Base-by-base conservation (phyloP, 1,140 invertebrate species). In the Ips typographus region DNA sequence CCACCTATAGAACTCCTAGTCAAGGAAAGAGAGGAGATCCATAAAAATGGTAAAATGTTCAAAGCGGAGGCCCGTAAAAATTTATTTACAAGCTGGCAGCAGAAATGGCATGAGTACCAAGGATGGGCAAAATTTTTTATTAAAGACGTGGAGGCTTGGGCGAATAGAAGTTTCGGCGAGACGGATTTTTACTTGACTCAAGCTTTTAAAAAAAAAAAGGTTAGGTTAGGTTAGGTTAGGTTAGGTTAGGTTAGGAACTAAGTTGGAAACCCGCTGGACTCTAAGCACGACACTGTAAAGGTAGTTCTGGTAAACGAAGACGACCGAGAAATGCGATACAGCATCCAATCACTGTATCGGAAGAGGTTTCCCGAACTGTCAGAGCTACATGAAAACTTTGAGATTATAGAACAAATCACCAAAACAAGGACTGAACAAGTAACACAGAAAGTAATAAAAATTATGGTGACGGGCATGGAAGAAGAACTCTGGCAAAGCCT, bases 291-390 rank as follows among this genome's bases (percentile, higher is more conserved):
- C 22, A 8, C 36, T 6, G 36, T 37, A 4, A 53, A 53, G 51
- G 51, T 53, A 8, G 62, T 70, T 3, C 5, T 70, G 22, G n/a
- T 44, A 3, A 51, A 64, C 57, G 42, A 43, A 44, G 53, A 70
- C 4, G 61, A 70, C 42, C 51, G 8, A 36, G 61, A 65, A 2
- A 70, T 70, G 68, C 37, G n/a, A 22, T 37, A 49, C 3, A 53
- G 62, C 40, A 70, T 65, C 3, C 62, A 70, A 41, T 58, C 36
- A 7, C 22, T 65, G 38, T 70, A 57, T 36, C 37, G 42, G 40
- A 62, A 70, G 37, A 65, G 49, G 51, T 70, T 57, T 41, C 61
- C 62, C 3, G 62, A 70, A 57, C n/a, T 70, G 4, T 7, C 5
- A 4, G 1, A 37, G 7, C 4, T 70, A 22, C 4, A 56, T 4